Base-by-base conservation (phyloP, 2,113 vertebrate species). In the Sinocyclocheilus anshuiensis region DNA sequence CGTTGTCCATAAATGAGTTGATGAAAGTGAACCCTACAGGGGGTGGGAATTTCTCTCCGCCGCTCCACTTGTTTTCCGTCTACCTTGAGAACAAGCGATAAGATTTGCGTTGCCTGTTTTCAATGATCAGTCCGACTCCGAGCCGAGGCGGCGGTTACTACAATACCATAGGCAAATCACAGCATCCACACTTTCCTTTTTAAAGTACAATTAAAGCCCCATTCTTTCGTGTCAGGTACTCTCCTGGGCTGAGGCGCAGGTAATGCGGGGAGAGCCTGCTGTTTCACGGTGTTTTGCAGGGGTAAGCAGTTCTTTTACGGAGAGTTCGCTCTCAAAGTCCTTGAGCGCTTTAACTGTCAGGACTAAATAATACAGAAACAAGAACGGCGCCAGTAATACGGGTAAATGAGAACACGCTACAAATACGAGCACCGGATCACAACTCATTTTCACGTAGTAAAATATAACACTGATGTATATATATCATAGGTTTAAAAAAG, bases 261-360 rank as follows among this genome's bases (percentile, higher is more conserved):
- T 24, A 75, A 55, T 26, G 65, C 45, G 48, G 1, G 81, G 4
- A 33, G 42, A 81, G 81, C 50, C 15, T 74, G 69, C 82, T 72
- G 82, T 84, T 50, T 84, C 82, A 84, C 82, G 20, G 82, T 42
- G 81, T 83, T 83, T 74, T 83, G 81, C 50, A 8, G 48, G 81
- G 29, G 11, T 59, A 75, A 74, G 82, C 82, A 74, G 48, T 84
- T 74, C 59, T 42, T 84, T 84, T 39, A 59, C 50, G 29, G 82
- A 72, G 69, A 50, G 69, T 42, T 74, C 53, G 50, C 50, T 74
- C 82, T 50, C 69, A 84, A 84, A 74, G 82, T 59, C 69, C 50
- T 84, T 84, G 82, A 84, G 50, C 20, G 69, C 50, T 84, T 42
- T 55, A 24, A 74, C 82, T 75, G 29, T 59, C 82, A 75, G 82